These are phyloP conservation scores for Erannis defoliaria DNA, from an alignment of 2,888 invertebrate genomes.

Conservation along the genomic window DNA sequence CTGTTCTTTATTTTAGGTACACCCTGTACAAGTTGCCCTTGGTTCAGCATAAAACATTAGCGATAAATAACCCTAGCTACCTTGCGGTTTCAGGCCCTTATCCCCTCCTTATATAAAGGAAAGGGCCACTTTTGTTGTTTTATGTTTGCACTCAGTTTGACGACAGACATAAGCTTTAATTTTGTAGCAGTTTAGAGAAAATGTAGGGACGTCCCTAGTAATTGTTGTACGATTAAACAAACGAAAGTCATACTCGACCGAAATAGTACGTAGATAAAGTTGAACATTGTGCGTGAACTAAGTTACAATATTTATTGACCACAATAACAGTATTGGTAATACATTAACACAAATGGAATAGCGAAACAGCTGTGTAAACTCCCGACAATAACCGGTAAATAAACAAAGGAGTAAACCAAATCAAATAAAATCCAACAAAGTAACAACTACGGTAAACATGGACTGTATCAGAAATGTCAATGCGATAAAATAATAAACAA, in stretches of 20 bases:
- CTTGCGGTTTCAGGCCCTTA: constrained; percentile 49
- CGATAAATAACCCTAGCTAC: constrained; percentile 54
- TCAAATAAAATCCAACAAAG: constrained; percentile 25
- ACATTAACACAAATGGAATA: constrained; percentile 1
- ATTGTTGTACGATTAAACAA: constrained; percentile 6
- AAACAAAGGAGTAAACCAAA: constrained; percentile 17
- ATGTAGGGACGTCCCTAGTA: not conserved
- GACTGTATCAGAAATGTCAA: constrained; percentile 24
- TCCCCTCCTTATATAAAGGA: constrained; percentile 46
- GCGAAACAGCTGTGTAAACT: constrained; percentile 1
- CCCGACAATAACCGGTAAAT: constrained; percentile 10
- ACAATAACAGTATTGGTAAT: constrained; percentile 3
- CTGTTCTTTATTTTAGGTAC: not conserved
- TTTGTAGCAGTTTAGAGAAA: constrained; percentile 16
- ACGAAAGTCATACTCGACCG: not conserved
- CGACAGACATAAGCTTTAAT: constrained; percentile 28
- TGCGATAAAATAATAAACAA: constrained; percentile 29
- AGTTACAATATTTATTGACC: not conserved
- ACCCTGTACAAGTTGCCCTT: constrained; percentile 6
- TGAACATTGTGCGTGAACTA: not conserved
- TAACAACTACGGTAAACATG: constrained; percentile 3
- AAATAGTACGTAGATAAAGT: not conserved
- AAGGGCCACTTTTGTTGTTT: constrained; percentile 51
- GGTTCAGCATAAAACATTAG: constrained; percentile 44
- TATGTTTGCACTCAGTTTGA: constrained; percentile 50